These are phyloP conservation scores for Drosophila takahashii DNA, from an alignment of 1,140 invertebrate genomes.

Conservation along the genomic window DNA sequence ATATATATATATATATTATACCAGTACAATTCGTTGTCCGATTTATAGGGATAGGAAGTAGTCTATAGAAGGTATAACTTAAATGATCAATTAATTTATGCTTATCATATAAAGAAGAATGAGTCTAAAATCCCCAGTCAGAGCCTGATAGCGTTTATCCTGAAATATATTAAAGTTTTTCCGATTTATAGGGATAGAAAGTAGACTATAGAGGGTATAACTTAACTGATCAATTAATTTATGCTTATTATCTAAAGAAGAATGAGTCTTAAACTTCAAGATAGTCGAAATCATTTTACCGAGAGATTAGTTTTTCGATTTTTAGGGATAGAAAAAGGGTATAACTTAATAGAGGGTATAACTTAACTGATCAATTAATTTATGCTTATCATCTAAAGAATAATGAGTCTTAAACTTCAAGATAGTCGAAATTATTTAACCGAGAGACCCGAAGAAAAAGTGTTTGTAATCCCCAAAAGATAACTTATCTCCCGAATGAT, in stretches of 20 bases:
- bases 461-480: not conserved
- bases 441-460: not conserved
- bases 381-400: not conserved
- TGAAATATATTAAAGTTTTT: slow-evolving; percentile 2
- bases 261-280: no score
- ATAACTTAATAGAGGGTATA: no score
- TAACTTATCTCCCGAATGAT: not conserved
- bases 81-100: not conserved
- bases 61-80: no score
- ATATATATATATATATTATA: no score
- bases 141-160: slow-evolving; percentile 68
- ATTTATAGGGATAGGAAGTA: no score
- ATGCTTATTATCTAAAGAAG: not conserved
- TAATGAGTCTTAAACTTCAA: not conserved
- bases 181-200: no score
- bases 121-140: slow-evolving; percentile 79
- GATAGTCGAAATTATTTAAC: not conserved
- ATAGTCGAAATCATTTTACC: no score
- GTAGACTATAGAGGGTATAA: no score
- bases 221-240: not conserved
- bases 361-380: no score
- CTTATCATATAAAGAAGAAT: not conserved
- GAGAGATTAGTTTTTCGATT: no score
- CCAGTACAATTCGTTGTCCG: no score
- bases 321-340: no score